These are phyloP conservation scores for Baccha elongata DNA, from an alignment of 2,888 invertebrate species.

Conservation along the genomic window DNA sequence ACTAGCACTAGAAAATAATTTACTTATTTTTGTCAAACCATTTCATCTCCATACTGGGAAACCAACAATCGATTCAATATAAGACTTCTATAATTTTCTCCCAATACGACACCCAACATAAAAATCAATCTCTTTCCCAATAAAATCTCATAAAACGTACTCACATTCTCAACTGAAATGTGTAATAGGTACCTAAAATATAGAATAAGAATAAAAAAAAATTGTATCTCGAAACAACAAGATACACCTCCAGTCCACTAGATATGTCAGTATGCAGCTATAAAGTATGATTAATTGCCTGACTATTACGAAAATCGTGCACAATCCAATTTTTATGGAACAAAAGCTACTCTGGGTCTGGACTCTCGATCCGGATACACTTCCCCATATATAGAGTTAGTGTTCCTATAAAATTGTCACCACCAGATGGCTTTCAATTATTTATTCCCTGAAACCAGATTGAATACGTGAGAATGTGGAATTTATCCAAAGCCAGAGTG, in stretches of 20 bases:
- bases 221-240: not conserved
- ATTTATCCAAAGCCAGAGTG: slow-evolving; percentile 29
- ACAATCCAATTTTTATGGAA: not conserved
- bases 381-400: not conserved
- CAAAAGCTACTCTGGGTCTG: not conserved
- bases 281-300: slow-evolving; percentile 51
- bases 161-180: not conserved
- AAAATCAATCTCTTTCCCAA: slow-evolving; percentile 54
- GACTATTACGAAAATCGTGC: slow-evolving; percentile 53
- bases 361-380: not conserved
- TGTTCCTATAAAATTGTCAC: slow-evolving; percentile 19
- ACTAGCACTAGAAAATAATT: no score
- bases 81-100: slow-evolving; percentile 30
- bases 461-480: slow-evolving; percentile 64
- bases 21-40: slow-evolving; percentile 5
- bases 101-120: slow-evolving; percentile 41
- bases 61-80: slow-evolving; percentile 45
- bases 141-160: slow-evolving; percentile 59
- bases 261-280: not conserved
- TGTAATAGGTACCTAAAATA: not conserved
- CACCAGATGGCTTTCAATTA: slow-evolving; percentile 27
- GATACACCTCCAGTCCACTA: not conserved
- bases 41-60: not conserved
- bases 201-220: not conserved
- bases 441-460: slow-evolving; percentile 38